Evolutionary conservation across 1,140 invertebrate species (phyloP).

Genomic region (Adoxophyes honmai): DNA sequence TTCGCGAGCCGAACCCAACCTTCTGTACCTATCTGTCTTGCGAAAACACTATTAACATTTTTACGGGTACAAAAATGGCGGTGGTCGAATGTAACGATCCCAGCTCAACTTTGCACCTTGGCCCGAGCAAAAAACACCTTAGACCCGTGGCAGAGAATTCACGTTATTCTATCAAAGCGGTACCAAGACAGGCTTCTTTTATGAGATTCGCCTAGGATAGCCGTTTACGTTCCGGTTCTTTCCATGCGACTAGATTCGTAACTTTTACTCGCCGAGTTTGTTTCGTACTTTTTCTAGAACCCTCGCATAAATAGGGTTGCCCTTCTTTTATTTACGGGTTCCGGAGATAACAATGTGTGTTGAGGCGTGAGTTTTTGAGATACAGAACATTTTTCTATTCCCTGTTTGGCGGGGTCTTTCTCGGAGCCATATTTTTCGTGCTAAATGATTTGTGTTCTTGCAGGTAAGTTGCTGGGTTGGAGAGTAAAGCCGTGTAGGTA

Average conservation of each 20-base stretch:
- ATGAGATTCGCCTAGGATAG: slow-evolving; percentile 31
- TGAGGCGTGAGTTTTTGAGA: too few relatives aligned
- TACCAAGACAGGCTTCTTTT: slow-evolving; percentile 17
- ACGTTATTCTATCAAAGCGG: neutral
- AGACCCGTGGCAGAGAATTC: neutral
- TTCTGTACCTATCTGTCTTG: neutral
- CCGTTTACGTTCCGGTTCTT: slow-evolving; percentile 26
- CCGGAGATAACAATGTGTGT: too few relatives aligned
- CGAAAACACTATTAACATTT: neutral
- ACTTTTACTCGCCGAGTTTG: slow-evolving; percentile 19
- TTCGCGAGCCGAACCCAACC: neutral
- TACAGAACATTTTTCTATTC: too few relatives aligned
- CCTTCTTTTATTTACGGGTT: too few relatives aligned
- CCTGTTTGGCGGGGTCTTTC: too few relatives aligned
- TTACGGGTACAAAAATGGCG: slow-evolving; percentile 3
- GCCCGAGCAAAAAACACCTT: neutral
- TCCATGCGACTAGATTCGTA: slow-evolving; percentile 8
- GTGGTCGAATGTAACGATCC: neutral
- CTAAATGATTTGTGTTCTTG: too few relatives aligned
- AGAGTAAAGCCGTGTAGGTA: too few relatives aligned
- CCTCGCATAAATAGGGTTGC: too few relatives aligned
- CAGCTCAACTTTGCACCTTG: neutral
- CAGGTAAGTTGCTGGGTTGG: too few relatives aligned
- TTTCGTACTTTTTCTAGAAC: slow-evolving; percentile 14
- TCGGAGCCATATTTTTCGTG: too few relatives aligned